Evolutionary conservation across 2,113 vertebrate species (phyloP), one percentile per base, ranked within the genome.

Genomic region (Pterophyllum scalare): DNA sequence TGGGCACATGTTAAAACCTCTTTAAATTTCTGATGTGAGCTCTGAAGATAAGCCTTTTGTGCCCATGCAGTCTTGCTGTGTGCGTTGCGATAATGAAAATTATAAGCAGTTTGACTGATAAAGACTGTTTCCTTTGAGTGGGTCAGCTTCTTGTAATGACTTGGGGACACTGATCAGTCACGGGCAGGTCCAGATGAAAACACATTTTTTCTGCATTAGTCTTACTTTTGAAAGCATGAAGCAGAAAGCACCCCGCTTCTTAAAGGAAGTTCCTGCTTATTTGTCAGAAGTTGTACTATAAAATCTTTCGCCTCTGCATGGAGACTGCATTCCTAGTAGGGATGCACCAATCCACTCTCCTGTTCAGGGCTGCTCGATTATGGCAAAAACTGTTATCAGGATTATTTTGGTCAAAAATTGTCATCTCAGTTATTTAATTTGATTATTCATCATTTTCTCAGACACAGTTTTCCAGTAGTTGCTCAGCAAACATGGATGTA

Each of bases 221-320:
- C 28, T 17, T 20, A 10, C 17, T 0, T 26, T 28, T 49, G 49
- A 70, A 49, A 7, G 24, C 9, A 7, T 0, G 5, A 49, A 49
- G 7, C 65, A 28, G 43, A 28, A 49, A 49, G 43, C 43, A 52
- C 22, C 8, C 13, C 49, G 65, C 1, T 46, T 28, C 46, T 46
- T 31, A 7, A 70, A 11, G 1, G 43, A 49, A 28, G 28, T 28
- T 2, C 40, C 43, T 70, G 43, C 43, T 70, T 49, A 49, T 19
- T 20, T 9, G 52, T 54, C 52, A 28, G 28, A 38, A 38, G 8
- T 20, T 20, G 19, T 20, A 28, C 17, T 11, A 54, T 54, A 31
- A 28, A 31, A 6, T 12, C 28, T 6, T 15, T 60, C 59, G 5
- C 59, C 14, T 60, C 22, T 26, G 4, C 3, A 26, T 43, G 43